A percentile compares a stretch with the other conserved stretches of the same genome.
phyloP scores from a whole-genome alignment of 1,140 invertebrate genomes.

The Tetragonula clypearis region DNA sequence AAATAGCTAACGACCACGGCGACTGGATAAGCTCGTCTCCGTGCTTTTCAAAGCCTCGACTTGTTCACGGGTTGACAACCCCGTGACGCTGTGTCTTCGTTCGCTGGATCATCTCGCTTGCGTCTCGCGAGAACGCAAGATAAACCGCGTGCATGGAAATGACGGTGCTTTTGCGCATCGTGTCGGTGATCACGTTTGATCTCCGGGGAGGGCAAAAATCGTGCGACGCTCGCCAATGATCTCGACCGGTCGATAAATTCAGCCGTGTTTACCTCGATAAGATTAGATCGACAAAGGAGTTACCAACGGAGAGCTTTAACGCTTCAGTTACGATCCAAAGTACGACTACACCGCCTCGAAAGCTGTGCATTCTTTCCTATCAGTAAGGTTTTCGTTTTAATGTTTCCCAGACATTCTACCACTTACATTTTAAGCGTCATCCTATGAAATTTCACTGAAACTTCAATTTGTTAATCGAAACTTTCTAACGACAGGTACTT shows the following conservation, averaged over 20 bases:
- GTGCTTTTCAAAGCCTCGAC: background rate
- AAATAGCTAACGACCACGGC: background rate
- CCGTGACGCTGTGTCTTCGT: slow-evolving; percentile 33
- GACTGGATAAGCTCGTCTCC: background rate
- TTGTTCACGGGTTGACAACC: slow-evolving; percentile 36
- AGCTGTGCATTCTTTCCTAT: too few relatives aligned
- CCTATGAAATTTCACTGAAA: too few relatives aligned
- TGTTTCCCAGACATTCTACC: too few relatives aligned
- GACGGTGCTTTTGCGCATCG: slow-evolving; percentile 7
- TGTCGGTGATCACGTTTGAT: slow-evolving; percentile 36
- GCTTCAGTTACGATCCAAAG: background rate
- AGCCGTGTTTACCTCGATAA: background rate
- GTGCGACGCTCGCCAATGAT: background rate
- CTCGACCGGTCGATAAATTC: background rate
- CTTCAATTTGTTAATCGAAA: too few relatives aligned
- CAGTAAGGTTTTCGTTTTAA: too few relatives aligned
- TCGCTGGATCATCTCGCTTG: slow-evolving; percentile 4
- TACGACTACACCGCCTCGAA: background rate
- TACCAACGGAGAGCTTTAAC: background rate
- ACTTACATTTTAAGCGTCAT: too few relatives aligned
- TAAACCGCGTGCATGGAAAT: slow-evolving; percentile 30
- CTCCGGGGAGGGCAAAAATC: background rate
- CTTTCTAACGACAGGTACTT: too few relatives aligned
- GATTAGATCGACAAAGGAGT: background rate
- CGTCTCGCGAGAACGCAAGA: slow-evolving; percentile 10